phyloP scores from a whole-genome alignment of 2,888 invertebrate species.

The Piscicola geometra region DNA sequence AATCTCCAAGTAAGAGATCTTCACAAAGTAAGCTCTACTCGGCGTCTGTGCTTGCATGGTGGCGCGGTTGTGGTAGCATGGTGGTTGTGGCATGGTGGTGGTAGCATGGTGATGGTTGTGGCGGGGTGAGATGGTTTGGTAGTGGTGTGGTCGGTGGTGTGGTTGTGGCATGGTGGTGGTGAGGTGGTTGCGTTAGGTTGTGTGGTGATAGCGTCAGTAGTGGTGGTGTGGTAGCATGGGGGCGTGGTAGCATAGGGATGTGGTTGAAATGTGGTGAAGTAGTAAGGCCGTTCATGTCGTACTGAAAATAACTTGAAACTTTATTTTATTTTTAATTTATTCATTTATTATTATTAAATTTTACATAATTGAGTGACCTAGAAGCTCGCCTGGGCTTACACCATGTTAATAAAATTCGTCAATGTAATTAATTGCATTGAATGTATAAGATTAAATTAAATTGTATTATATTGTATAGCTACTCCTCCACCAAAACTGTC shows the following conservation, averaged over 20 bases:
- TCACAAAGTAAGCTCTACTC: constrained; percentile 71
- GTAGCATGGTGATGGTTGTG: background rate
- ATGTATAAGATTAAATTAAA: no score
- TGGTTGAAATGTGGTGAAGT: background rate
- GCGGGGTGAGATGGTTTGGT: background rate
- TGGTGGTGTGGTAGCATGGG: background rate
- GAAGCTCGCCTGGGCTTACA: no score
- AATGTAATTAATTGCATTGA: no score
- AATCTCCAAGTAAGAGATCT: constrained; percentile 88
- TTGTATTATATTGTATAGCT: no score
- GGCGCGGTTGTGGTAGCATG: no score
- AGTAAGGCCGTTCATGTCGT: no score
- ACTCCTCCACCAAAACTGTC: no score
- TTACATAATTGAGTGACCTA: no score
- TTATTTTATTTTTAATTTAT: no score
- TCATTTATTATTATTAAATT: no score
- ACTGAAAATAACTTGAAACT: no score
- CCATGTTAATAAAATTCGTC: no score
- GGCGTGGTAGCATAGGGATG: background rate
- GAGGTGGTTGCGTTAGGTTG: background rate
- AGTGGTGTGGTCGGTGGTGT: background rate
- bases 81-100: background rate
- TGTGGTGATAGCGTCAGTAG: background rate
- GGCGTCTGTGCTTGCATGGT: constrained; percentile 44
- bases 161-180: background rate